These are phyloP conservation scores for Caprella mutica DNA, from an alignment of 2,888 invertebrate genomes.

Conservation along the genomic window DNA sequence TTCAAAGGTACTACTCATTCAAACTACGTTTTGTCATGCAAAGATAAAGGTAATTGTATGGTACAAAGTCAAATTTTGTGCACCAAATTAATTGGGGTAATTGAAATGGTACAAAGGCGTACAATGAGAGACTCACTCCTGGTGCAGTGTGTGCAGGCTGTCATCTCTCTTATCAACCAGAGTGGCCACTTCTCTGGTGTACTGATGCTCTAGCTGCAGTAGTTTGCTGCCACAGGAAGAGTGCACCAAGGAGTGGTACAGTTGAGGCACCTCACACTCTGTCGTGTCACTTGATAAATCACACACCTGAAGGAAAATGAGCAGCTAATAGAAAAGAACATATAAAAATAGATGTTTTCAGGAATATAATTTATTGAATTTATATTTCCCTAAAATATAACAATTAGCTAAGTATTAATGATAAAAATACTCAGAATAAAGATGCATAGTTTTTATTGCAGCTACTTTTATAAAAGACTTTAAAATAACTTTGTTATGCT, in stretches of 20 bases:
- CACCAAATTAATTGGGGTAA: not conserved
- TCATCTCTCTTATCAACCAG: conserved; percentile 21
- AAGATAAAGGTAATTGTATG: no score
- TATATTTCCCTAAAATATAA: no score
- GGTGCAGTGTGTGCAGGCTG: conserved; percentile 11
- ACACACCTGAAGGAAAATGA: not conserved
- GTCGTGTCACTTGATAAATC: no score
- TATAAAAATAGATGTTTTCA: not conserved
- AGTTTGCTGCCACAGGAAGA: conserved; percentile 18
- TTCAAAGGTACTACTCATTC: not conserved
- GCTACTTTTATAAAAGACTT: no score
- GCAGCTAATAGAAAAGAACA: no score
- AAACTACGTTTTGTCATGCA: no score
- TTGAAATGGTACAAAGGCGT: not conserved
- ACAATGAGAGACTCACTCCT: conserved; percentile 8
- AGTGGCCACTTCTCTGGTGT: conserved; percentile 20
- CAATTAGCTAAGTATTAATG: no score
- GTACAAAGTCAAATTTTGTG: no score
- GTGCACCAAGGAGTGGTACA: conserved; percentile 26
- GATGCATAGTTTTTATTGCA: no score
- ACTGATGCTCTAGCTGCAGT: conserved; percentile 26
- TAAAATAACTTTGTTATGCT: no score
- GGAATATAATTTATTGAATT: no score
- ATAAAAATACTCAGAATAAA: no score
- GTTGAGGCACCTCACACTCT: conserved; percentile 1